Percentiles rank a stretch among this genome's conserved stretches.
Evolutionary conservation across 2,797 vertebrate species (phyloP).

Genomic region (Cossypha heuglini): DNA sequence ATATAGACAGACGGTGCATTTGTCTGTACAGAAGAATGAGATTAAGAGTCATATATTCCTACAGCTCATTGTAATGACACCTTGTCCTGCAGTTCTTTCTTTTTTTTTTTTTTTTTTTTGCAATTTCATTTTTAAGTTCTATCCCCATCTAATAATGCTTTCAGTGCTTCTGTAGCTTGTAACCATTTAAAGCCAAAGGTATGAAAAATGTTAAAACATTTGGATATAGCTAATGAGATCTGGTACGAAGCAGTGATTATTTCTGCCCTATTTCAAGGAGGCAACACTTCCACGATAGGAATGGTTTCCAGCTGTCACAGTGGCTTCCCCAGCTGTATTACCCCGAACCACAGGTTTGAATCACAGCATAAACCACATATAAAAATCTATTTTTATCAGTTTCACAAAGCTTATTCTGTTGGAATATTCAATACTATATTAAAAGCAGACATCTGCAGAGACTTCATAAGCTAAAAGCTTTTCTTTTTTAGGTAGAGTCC

Average conservation of each 20-base stretch:
- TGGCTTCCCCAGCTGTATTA: background rate
- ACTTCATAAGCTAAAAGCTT: background rate
- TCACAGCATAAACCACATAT: background rate
- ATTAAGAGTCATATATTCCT: slow-evolving; percentile 44
- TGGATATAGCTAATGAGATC: background rate
- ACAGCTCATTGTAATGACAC: slow-evolving; percentile 7
- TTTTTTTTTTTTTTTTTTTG: background rate
- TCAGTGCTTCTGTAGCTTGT: background rate
- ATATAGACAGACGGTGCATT: slow-evolving; percentile 50
- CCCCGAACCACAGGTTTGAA: background rate
- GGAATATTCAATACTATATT: background rate
- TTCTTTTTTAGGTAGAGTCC: background rate
- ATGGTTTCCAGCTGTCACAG: background rate
- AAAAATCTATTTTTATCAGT: background rate
- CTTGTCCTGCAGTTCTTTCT: background rate
- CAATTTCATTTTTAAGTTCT: slow-evolving; percentile 9
- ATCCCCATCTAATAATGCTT: background rate
- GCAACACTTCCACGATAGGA: background rate
- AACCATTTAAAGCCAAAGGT: background rate
- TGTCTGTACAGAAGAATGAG: slow-evolving; percentile 53
- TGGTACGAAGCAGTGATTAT: background rate
- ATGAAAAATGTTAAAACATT: slow-evolving; percentile 3
- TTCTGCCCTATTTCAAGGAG: background rate
- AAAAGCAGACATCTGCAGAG: background rate
- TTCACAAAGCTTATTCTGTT: background rate